phyloP scores from a whole-genome alignment of 2,113 vertebrate genomes.

The Panthera leo region DNA sequence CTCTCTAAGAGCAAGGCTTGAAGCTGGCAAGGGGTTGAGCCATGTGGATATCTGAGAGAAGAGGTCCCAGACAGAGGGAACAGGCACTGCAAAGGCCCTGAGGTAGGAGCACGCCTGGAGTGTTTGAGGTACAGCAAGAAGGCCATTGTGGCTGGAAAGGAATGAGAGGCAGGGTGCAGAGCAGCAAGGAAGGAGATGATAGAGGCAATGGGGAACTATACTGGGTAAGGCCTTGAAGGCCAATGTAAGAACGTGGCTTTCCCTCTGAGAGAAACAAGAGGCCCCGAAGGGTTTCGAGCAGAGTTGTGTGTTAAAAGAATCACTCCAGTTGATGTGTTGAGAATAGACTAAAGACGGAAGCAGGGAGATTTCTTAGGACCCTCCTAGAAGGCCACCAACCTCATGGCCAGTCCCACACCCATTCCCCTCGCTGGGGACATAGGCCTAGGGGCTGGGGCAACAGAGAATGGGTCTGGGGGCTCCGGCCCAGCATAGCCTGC shows the following conservation, averaged over 20 bases:
- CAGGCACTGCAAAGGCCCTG: not conserved
- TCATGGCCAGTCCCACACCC: not conserved
- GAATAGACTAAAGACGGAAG: not conserved
- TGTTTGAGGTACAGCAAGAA: not conserved
- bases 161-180: not conserved
- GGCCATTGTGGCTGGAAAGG: not conserved
- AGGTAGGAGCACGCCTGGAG: not conserved
- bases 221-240: not conserved
- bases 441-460: not conserved
- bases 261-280: constrained; percentile 6
- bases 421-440: not conserved
- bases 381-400: not conserved
- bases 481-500: not conserved
- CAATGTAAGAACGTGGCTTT: not conserved
- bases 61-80: not conserved
- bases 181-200: not conserved
- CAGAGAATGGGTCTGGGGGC: not conserved
- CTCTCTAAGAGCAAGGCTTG: not conserved
- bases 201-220: not conserved
- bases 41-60: not conserved
- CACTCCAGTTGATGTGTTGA: not conserved
- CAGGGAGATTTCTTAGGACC: not conserved
- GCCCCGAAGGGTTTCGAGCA: not conserved
- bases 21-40: not conserved
- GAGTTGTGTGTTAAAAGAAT: not conserved